These are phyloP conservation scores for Apeira syringaria DNA, from an alignment of 2,888 invertebrate genomes.

Conservation along the genomic window DNA sequence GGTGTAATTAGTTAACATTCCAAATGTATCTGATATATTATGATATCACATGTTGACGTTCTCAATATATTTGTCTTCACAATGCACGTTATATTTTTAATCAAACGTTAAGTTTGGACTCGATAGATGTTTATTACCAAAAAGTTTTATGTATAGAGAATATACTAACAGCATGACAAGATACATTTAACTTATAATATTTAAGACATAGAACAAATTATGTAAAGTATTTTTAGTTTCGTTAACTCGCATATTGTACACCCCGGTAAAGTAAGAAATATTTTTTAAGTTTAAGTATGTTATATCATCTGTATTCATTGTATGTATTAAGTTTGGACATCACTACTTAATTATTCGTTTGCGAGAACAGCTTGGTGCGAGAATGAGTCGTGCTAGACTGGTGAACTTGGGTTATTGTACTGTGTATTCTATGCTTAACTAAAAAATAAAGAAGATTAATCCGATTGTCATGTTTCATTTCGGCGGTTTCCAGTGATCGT, in stretches of 20 bases:
- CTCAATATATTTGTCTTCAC: constrained; percentile 19
- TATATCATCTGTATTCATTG: constrained; percentile 46
- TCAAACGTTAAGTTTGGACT: constrained; percentile 51
- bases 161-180: constrained; percentile 75
- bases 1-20: constrained; percentile 73
- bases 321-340: constrained; percentile 37
- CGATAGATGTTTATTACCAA: constrained; percentile 57
- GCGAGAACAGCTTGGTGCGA: constrained; percentile 57
- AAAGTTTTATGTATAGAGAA: constrained; percentile 49
- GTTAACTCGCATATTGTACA: constrained; percentile 37
- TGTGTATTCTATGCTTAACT: constrained; percentile 83
- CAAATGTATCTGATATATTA: constrained; percentile 51
- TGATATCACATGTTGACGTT: constrained; percentile 52
- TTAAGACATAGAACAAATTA: constrained; percentile 65
- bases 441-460: constrained; percentile 80
- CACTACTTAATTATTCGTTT: constrained; percentile 45
- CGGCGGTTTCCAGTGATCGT: background rate
- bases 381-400: constrained; percentile 69
- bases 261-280: constrained; percentile 36
- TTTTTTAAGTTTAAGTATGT: constrained; percentile 37
- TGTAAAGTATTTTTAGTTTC: constrained; percentile 51
- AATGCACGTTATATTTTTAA: constrained; percentile 19
- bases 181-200: constrained; percentile 38
- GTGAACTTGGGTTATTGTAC: constrained; percentile 76
- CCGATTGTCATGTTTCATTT: constrained; percentile 40